Evolutionary conservation across 2,113 vertebrate genomes (phyloP).

Genomic region (Petrocephalus zakoni): DNA sequence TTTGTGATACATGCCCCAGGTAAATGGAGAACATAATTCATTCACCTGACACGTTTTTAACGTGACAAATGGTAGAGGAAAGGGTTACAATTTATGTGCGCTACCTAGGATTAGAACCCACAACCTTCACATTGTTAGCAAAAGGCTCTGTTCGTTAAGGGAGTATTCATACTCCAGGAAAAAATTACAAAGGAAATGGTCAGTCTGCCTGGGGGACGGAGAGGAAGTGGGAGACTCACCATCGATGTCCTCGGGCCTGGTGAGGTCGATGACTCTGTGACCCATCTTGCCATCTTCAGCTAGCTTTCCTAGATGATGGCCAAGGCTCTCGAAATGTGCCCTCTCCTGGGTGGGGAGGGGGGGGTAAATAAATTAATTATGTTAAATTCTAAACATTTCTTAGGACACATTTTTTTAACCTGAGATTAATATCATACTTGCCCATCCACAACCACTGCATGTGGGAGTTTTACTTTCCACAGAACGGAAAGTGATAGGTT

Average conservation of each 20-base stretch:
- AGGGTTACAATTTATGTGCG: not conserved
- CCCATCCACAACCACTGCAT: not conserved
- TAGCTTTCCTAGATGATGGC: slow-evolving; percentile 80
- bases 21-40: not conserved
- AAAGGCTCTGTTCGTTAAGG: not conserved
- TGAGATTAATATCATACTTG: not conserved
- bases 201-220: not conserved
- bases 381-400: not conserved
- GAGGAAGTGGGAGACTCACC: slow-evolving; percentile 59
- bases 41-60: not conserved
- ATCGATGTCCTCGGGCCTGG: slow-evolving; percentile 86
- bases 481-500: no score
- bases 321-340: slow-evolving; percentile 83
- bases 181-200: not conserved
- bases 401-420: not conserved
- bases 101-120: not conserved
- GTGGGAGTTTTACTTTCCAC: no score
- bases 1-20: not conserved
- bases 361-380: not conserved
- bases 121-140: not conserved
- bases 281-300: slow-evolving; percentile 85
- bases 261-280: slow-evolving; percentile 89
- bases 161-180: not conserved
- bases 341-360: slow-evolving; percentile 66
- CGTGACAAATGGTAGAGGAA: not conserved